A percentile compares a stretch with the other conserved stretches of the same genome.
Evolutionary conservation across 2,888 invertebrate genomes (phyloP).

Genomic region (Xanthorhoe designata): DNA sequence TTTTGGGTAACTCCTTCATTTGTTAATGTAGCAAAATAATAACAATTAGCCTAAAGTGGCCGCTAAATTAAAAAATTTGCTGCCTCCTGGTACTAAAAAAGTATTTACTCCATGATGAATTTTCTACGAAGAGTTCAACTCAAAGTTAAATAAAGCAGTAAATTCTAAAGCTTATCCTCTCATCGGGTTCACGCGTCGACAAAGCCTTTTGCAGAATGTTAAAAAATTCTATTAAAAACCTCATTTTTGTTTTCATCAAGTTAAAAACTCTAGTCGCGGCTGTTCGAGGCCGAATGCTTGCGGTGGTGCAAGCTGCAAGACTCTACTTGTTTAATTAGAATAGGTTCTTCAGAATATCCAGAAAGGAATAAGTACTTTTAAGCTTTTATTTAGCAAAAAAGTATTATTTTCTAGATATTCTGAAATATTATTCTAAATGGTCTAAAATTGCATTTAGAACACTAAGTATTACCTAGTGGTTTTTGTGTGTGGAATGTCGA

Average conservation of each 20-base stretch:
- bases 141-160: slow-evolving; percentile 38
- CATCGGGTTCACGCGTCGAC: slow-evolving; percentile 56
- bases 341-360: too few species aligned
- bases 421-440: too few species aligned
- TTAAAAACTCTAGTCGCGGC: slow-evolving; percentile 64
- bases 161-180: slow-evolving; percentile 36
- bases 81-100: neutral
- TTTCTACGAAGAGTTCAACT: slow-evolving; percentile 6
- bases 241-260: slow-evolving; percentile 70
- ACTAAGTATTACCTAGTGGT: too few species aligned
- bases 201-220: slow-evolving; percentile 49
- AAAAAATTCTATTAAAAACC: slow-evolving; percentile 71
- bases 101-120: neutral
- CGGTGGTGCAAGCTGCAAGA: slow-evolving; percentile 45
- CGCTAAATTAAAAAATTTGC: too few species aligned
- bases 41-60: too few species aligned
- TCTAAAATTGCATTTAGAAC: too few species aligned
- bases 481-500: too few species aligned
- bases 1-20: too few species aligned
- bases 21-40: too few species aligned
- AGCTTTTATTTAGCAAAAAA: too few species aligned
- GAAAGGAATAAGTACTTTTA: too few species aligned
- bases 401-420: too few species aligned
- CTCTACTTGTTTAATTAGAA: neutral
- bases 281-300: slow-evolving; percentile 57